Conservation (phyloP, 2,113 vertebrate genomes). For the Okapia johnstoni region DNA sequence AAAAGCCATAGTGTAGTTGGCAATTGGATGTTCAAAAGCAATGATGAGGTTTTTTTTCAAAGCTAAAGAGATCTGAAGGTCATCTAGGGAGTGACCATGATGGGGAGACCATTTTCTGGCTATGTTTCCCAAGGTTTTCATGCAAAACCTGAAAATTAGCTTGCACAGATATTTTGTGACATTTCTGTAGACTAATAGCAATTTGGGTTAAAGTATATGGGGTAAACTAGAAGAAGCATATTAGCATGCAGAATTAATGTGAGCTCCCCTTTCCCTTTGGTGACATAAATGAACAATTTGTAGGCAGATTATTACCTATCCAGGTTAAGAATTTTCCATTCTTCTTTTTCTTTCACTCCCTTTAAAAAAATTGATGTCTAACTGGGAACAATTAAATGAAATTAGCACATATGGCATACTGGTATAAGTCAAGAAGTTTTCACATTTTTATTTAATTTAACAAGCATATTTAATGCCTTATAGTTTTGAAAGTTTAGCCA, state of each 20-base stretch:
- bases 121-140: not conserved
- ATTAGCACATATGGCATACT: slow-evolving; percentile 11
- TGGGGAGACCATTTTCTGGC: not conserved
- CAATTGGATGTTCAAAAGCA: not conserved
- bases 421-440: slow-evolving; percentile 25
- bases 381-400: slow-evolving; percentile 26
- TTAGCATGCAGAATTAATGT: not conserved
- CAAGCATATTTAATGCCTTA: slow-evolving; percentile 6
- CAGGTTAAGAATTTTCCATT: slow-evolving; percentile 32
- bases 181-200: slow-evolving; percentile 48
- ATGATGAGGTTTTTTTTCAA: not conserved
- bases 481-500: slow-evolving; percentile 31
- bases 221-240: not conserved
- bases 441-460: slow-evolving; percentile 51
- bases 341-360: not conserved
- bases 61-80: not conserved
- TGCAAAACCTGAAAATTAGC: slow-evolving; percentile 14
- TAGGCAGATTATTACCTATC: slow-evolving; percentile 22
- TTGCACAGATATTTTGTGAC: not conserved
- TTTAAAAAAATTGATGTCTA: slow-evolving; percentile 25
- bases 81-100: not conserved
- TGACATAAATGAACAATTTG: slow-evolving; percentile 38
- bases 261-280: not conserved
- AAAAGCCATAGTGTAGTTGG: not conserved
- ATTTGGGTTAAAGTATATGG: not conserved